These are phyloP conservation scores for Doris montereyensis DNA, from an alignment of 2,888 invertebrate species.

Conservation along the genomic window DNA sequence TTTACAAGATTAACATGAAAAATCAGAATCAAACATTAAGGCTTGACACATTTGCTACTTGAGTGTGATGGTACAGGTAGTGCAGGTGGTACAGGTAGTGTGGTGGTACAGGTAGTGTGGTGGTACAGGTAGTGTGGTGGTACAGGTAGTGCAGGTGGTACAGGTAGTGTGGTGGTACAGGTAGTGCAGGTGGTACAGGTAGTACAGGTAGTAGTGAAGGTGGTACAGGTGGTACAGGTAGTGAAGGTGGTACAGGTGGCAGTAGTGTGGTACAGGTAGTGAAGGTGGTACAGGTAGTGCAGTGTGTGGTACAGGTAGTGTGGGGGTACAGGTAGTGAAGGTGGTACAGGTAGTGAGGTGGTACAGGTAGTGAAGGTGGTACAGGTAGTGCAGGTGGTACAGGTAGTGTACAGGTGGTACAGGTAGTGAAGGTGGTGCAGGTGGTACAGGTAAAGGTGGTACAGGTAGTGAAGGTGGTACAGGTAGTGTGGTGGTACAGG, in stretches of 20 bases:
- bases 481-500: background rate
- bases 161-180: background rate
- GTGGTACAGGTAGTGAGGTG: background rate
- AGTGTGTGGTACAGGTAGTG: background rate
- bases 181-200: background rate
- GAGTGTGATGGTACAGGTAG: too few relatives aligned
- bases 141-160: too few relatives aligned
- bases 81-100: too few relatives aligned
- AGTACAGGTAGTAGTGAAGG: background rate
- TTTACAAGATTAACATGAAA: too few relatives aligned
- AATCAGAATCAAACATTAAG: too few relatives aligned
- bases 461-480: background rate
- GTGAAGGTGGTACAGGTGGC: too few relatives aligned
- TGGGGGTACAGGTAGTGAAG: background rate
- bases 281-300: background rate
- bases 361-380: background rate
- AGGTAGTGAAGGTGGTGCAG: background rate
- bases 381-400: background rate
- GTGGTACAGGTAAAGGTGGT: background rate
- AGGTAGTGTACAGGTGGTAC: background rate
- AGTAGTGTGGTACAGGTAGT: too few relatives aligned
- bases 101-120: too few relatives aligned
- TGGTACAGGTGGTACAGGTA: conserved; percentile 5
- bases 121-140: too few relatives aligned
- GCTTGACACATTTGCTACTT: too few relatives aligned